These are phyloP conservation scores for Lutjanus argentimaculatus DNA, from an alignment of 2,797 vertebrate genomes.

Conservation along the genomic window DNA sequence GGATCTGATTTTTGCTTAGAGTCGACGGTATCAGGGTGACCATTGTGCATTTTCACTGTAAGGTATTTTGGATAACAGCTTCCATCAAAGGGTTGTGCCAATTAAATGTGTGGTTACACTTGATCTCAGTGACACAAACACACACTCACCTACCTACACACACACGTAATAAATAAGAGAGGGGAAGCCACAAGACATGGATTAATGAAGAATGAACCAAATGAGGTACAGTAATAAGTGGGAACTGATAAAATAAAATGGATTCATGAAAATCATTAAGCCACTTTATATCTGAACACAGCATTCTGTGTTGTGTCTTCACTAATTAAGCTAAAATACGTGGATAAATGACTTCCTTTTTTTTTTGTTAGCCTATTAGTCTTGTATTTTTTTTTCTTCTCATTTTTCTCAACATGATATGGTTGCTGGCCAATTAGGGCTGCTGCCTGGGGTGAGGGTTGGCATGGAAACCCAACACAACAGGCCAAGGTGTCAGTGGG, in stretches of 20 bases:
- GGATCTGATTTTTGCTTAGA: constrained; percentile 34
- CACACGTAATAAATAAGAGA: not conserved
- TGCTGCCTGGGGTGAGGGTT: constrained; percentile 51
- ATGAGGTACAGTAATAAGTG: constrained; percentile 23
- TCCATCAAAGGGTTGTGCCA: constrained; percentile 3
- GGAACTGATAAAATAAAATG: constrained; percentile 23
- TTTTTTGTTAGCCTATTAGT: constrained; percentile 12
- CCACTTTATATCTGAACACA: constrained; percentile 19
- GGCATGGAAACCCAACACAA: constrained; percentile 59
- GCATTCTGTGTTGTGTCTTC: constrained; percentile 18
- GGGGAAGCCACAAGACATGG: constrained; percentile 21
- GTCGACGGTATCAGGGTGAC: constrained; percentile 34
- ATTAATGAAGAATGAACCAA: constrained; percentile 35
- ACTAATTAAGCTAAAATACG: constrained; percentile 31
- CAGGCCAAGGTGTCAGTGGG: constrained; percentile 58
- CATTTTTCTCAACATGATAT: constrained; percentile 42
- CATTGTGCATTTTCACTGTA: constrained; percentile 1
- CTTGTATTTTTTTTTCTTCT: not conserved
- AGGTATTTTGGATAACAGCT: constrained; percentile 13
- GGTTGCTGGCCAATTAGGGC: constrained; percentile 57
- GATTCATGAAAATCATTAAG: constrained; percentile 41
- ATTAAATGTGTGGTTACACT: constrained; percentile 27
- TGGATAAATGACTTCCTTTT: constrained; percentile 6
- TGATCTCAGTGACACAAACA: not conserved
- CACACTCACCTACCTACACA: not conserved